Percentiles rank a stretch among this genome's conserved stretches.
phyloP scores from a whole-genome alignment of 2,113 vertebrate genomes.

The Calidris pygmaea region DNA sequence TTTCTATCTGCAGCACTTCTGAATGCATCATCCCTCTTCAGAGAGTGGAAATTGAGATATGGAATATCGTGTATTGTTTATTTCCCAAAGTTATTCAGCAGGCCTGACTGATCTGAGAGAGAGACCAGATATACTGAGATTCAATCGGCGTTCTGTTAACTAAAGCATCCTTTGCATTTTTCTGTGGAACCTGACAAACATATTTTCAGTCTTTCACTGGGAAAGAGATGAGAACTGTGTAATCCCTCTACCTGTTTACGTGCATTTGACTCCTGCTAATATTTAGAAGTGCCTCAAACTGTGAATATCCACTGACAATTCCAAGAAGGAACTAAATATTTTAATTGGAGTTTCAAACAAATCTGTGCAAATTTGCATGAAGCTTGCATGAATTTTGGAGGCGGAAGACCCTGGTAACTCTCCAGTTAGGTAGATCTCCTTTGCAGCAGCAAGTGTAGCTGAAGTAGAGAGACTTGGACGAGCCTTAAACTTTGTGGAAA shows the following conservation, averaged over 20 bases:
- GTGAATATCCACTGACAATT: not conserved
- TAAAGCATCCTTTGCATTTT: not conserved
- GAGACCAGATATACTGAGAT: not conserved
- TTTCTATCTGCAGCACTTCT: not conserved
- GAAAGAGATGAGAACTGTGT: not conserved
- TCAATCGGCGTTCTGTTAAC: not conserved
- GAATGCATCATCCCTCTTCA: not conserved
- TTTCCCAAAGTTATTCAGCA: not conserved
- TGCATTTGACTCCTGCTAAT: not conserved
- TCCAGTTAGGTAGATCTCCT: not conserved
- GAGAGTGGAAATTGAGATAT: not conserved
- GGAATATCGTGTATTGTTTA: not conserved
- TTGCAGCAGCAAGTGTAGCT: not conserved
- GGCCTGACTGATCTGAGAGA: not conserved
- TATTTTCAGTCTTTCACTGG: not conserved
- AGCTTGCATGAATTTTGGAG: not conserved
- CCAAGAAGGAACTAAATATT: not conserved
- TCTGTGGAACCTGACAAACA: not conserved
- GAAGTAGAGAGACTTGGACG: accelerated
- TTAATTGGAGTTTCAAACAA: not conserved
- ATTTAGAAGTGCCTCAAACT: not conserved
- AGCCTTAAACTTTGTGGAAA: not conserved
- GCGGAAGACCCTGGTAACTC: not conserved
- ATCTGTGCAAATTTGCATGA: not conserved
- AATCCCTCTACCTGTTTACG: not conserved